Base-by-base conservation (phyloP, 2,113 vertebrate species). In the Scomber japonicus region DNA sequence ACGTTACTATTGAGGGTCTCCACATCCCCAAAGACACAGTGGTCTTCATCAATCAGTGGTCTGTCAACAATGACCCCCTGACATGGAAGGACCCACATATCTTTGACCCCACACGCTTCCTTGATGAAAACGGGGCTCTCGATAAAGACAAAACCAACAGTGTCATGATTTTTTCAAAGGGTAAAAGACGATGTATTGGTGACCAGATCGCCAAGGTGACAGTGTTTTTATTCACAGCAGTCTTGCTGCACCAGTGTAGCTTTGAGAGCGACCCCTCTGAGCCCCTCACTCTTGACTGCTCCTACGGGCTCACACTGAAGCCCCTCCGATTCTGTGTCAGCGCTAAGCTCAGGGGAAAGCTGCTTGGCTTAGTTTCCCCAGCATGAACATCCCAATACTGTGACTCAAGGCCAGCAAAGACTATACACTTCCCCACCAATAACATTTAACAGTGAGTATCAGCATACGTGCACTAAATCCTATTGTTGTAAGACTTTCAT, bases 11-110 rank as follows among this genome's bases (percentile, higher is more conserved):
- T 0, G 94, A 95, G 21, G 96, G 96, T 68, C 93, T 96, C 83
- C 91, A 90, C 94, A 96, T 97, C 88, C 96, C 96, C 70, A 95
- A 95, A 83, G 95, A 96, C 92, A 97, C 96, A 0, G 95, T 97
- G 51, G 93, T 97, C 67, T 97, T 97, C 84, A 86, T 97, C 86
- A 97, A 97, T 86, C 96, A 97, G 89, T 97, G 96, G 96, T 97
- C 96, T 0, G 96, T 96, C 86, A 97, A 97, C 88, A 95, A 97
- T 0, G 96, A 97, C 84, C 50, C 88, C 3, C 30, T 80, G 65
- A 96, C 95, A 80, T 97, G 96, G 96, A 94, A 90, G 3, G 94
- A 97, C 45, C 96, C 96, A 0, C 90, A 96, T 0, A 16, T 93
- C 24, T 97, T 97, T 4, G 90, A 97, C 78, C 97, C 97, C 0